phyloP scores from a whole-genome alignment of 2,888 invertebrate genomes.

The Tenthredo livida region DNA sequence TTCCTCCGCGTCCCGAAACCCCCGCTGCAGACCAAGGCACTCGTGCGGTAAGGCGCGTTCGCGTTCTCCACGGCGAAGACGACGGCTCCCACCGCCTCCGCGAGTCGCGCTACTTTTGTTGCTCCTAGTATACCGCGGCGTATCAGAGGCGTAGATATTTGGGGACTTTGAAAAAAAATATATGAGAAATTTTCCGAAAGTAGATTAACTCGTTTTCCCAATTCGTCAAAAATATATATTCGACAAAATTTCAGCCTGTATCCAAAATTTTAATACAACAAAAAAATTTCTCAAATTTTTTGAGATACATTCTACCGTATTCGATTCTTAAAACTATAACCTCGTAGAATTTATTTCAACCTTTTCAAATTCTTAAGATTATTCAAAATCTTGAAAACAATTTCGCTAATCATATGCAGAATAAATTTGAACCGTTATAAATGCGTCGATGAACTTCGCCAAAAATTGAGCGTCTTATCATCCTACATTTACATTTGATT shows the following conservation, averaged over 20 bases:
- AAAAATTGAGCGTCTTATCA: neutral
- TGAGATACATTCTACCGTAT: no score
- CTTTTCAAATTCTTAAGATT: no score
- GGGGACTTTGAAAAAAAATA: neutral
- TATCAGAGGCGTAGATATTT: slow-evolving; percentile 70
- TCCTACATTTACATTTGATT: neutral
- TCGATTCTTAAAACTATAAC: no score
- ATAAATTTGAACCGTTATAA: neutral
- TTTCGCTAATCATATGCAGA: no score
- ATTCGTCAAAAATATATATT: neutral
- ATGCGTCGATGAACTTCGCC: neutral
- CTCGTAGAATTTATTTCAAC: no score
- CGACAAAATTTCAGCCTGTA: no score
- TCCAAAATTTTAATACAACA: no score
- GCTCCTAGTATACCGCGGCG: slow-evolving; percentile 67
- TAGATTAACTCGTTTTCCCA: neutral
- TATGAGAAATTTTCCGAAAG: neutral
- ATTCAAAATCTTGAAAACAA: no score
- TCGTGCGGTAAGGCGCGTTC: slow-evolving; percentile 40
- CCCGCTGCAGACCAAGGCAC: slow-evolving; percentile 16
- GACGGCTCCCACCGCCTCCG: slow-evolving; percentile 75
- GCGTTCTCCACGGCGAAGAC: slow-evolving; percentile 65
- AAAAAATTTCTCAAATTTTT: no score
- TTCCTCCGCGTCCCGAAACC: slow-evolving; percentile 51
- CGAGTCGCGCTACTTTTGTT: slow-evolving; percentile 72